These are phyloP conservation scores for Smittia aterrima DNA, from an alignment of 2,888 invertebrate genomes.

Conservation along the genomic window DNA sequence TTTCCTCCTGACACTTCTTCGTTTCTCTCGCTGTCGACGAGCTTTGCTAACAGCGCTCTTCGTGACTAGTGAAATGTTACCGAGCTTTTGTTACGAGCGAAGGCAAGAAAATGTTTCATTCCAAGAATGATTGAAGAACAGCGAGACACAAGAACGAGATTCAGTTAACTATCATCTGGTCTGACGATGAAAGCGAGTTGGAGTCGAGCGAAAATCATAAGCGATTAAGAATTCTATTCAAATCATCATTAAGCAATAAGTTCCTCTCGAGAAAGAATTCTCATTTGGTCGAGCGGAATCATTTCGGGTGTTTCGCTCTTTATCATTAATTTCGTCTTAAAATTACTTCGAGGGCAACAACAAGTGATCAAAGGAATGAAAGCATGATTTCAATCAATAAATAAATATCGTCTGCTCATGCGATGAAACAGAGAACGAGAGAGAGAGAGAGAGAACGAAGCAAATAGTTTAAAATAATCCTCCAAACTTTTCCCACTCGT, in stretches of 20 bases:
- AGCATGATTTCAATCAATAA: constrained; percentile 24
- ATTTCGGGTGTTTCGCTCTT: not conserved
- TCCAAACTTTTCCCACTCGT: constrained; percentile 7
- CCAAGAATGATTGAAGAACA: not conserved
- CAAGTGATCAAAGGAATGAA: not conserved
- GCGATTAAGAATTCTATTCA: not conserved
- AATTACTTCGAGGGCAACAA: not conserved
- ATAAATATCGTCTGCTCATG: not conserved
- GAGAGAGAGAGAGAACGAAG: not conserved
- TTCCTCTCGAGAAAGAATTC: not conserved
- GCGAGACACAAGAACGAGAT: not conserved
- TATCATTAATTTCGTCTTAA: not conserved
- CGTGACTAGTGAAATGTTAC: constrained; percentile 32
- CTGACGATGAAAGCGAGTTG: not conserved
- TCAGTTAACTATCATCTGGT: constrained; percentile 3
- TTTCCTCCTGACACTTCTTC: constrained; percentile 38
- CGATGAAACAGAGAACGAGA: not conserved
- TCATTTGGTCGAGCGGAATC: not conserved
- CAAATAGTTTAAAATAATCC: not conserved
- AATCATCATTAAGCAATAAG: not conserved
- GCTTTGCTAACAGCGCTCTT: constrained; percentile 13
- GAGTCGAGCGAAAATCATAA: not conserved
- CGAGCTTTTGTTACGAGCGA: not conserved
- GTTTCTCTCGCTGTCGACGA: constrained; percentile 14
- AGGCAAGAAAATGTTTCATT: not conserved